Percentiles rank a stretch among this genome's conserved stretches.
These are phyloP conservation scores for Zootermopsis nevadensis DNA, from an alignment of 2,888 invertebrate species.

Conservation along the genomic window DNA sequence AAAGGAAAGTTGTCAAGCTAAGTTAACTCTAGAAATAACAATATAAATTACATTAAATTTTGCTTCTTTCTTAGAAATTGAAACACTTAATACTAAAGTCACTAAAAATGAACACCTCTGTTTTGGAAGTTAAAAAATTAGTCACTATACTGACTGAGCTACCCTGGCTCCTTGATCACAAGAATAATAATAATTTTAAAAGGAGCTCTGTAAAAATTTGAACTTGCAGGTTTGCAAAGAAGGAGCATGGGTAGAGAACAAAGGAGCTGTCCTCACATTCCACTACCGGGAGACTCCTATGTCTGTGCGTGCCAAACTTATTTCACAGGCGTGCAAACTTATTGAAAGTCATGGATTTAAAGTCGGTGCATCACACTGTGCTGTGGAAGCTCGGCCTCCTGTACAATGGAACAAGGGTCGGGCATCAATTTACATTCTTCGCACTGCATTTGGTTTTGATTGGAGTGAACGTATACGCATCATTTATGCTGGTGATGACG, in stretches of 20 bases:
- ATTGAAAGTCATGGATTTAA: constrained; percentile 76
- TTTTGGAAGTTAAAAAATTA: too few relatives aligned
- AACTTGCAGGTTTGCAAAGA: constrained; percentile 77
- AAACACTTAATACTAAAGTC: too few relatives aligned
- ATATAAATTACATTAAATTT: too few relatives aligned
- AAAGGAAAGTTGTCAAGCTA: neutral
- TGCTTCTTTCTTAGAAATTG: too few relatives aligned
- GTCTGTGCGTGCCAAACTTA: constrained; percentile 74
- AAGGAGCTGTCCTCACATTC: constrained; percentile 87
- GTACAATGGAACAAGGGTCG: constrained; percentile 93
- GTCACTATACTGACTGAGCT: neutral
- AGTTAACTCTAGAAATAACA: too few relatives aligned
- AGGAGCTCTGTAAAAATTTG: too few relatives aligned
- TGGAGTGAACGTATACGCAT: constrained; percentile 92
- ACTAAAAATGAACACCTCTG: too few relatives aligned
- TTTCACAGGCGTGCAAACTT: constrained; percentile 76
- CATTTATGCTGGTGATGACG: constrained; percentile 90
- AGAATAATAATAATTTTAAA: too few relatives aligned
- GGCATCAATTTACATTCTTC: constrained; percentile 89
- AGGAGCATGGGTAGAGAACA: constrained; percentile 93
- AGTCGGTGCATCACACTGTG: constrained; percentile 84
- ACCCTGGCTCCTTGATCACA: neutral
- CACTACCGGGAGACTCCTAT: constrained; percentile 87
- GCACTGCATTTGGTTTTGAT: constrained; percentile 90
- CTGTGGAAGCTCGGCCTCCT: constrained; percentile 90